Percentiles rank a stretch among this genome's conserved stretches.
Conservation (phyloP, 2,888 invertebrate genomes). For the Glaucopsyche alexis region DNA sequence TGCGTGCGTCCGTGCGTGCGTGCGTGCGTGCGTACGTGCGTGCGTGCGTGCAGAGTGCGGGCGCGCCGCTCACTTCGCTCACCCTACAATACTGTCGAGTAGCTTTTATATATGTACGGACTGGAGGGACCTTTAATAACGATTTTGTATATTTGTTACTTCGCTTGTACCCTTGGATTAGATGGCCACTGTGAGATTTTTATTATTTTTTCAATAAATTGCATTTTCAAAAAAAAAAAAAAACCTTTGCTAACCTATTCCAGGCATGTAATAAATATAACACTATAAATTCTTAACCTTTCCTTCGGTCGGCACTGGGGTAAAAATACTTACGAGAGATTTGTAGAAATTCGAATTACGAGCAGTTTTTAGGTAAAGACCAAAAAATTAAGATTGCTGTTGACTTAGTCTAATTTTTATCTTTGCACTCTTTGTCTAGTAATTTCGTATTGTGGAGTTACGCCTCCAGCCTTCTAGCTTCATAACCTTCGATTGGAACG, state of each 20-base stretch:
- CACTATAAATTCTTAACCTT: neutral
- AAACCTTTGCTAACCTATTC: neutral
- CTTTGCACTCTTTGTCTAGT: neutral
- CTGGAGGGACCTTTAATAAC: constrained; percentile 30
- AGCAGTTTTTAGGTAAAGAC: neutral
- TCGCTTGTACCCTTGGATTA: constrained; percentile 22
- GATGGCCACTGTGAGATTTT: constrained; percentile 11
- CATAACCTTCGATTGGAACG: too few species aligned
- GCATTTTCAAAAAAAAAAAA: neutral
- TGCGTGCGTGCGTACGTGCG: neutral
- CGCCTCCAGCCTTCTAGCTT: neutral
- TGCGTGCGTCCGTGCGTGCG: neutral
- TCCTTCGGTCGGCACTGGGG: neutral
- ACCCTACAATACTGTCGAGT: constrained; percentile 24
- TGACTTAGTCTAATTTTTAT: neutral
- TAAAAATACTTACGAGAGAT: neutral
- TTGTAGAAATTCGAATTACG: neutral
- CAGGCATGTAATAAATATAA: neutral
- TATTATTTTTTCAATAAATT: constrained; percentile 6
- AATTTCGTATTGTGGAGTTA: neutral
- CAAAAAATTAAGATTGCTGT: neutral
- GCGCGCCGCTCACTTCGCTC: constrained; percentile 12
- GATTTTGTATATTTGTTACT: constrained; percentile 24
- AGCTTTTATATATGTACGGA: constrained; percentile 31
- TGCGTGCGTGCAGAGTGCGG: neutral